Percentiles rank a stretch among this genome's conserved stretches.
Evolutionary conservation across 1,140 invertebrate genomes (phyloP).

Genomic region (Diploscapter pachys): DNA sequence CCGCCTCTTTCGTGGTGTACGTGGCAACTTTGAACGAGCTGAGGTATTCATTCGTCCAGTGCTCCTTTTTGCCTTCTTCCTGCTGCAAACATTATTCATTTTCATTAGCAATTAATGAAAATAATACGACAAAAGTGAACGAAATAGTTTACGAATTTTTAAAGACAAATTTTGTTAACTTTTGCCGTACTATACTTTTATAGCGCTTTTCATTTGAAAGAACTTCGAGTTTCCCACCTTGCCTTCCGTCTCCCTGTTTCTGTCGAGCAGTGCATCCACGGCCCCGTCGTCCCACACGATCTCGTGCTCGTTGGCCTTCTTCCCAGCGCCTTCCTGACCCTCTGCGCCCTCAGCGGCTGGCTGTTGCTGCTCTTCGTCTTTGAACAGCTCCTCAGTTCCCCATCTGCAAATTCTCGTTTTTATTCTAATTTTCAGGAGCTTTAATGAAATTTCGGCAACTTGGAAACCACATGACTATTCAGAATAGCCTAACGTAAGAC

Average conservation of each 20-base stretch:
- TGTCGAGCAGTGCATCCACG: conserved; percentile 83
- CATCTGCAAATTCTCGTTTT: conserved; percentile 66
- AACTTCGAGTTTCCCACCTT: too few species aligned
- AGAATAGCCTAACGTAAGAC: neutral
- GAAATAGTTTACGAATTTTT: too few species aligned
- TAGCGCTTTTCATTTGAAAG: too few species aligned
- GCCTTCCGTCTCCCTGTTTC: conserved; percentile 61
- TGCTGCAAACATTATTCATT: conserved; percentile 46
- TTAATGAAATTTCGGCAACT: too few species aligned
- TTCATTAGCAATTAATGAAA: too few species aligned
- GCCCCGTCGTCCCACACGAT: conserved; percentile 98
- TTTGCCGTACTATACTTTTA: too few species aligned
- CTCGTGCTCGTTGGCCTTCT: conserved; percentile 55
- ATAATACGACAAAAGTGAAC: too few species aligned
- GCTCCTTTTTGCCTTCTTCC: conserved; percentile 95
- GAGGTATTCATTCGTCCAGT: conserved; percentile 98
- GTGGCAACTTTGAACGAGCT: conserved; percentile 93
- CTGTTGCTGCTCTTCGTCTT: conserved; percentile 65
- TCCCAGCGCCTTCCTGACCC: conserved; percentile 13
- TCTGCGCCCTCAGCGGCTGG: conserved; percentile 43
- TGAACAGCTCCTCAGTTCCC: conserved; percentile 98
- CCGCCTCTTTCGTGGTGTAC: conserved; percentile 72
- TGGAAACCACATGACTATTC: neutral
- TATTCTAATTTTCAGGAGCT: too few species aligned
- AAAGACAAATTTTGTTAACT: too few species aligned